Evolutionary conservation across 2,797 vertebrate genomes (phyloP), one percentile per base, ranked within the genome.

Genomic region (Tarsius wallacei): DNA sequence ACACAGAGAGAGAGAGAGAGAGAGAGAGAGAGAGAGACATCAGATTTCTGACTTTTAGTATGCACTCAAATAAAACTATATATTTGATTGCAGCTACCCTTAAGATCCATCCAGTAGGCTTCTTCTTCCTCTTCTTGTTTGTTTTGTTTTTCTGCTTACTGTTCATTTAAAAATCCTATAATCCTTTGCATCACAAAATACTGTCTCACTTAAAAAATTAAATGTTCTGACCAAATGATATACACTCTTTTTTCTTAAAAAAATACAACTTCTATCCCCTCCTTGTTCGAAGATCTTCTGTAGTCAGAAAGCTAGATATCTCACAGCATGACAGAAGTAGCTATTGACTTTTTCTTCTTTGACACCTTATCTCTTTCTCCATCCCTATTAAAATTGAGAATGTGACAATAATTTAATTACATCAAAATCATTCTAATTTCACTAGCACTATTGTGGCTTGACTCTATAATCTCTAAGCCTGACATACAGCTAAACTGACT

Each of bases 171-270:
- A 95, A 57, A 2, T 2, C 28, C n/a, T 53, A 76, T 90, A 91
- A 70, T 80, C 1, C 49, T 80, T 78, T 87, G 94, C 86, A 21
- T 73, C 31, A 73, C 21, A 91, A 55, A 93, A 96, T 51, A 47
- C 4, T 55, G 12, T 66, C 16, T 82, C 73, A 51, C 10, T 51
- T 71, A 70, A 91, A 74, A 63, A 77, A 19, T 19, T 74, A 66
- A 3, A 93, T 24, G 1, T 36, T 7, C 7, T 66, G 2, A 73
- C 7, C 1, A 9, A 78, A 19, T 26, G 71, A 76, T 90, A 83
- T 61, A 53, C 1, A 28, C 22, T 70, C 80, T 24, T 42, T 57
- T 47, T 73, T 74, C 16, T 26, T 47, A 33, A 31, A 55, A 82
- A 88, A 59, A 86, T 15, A 91, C 31, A 96, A 42, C 2, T 68